These are phyloP conservation scores for Aldrovandia affinis DNA, from an alignment of 2,797 vertebrate genomes.

Conservation along the genomic window DNA sequence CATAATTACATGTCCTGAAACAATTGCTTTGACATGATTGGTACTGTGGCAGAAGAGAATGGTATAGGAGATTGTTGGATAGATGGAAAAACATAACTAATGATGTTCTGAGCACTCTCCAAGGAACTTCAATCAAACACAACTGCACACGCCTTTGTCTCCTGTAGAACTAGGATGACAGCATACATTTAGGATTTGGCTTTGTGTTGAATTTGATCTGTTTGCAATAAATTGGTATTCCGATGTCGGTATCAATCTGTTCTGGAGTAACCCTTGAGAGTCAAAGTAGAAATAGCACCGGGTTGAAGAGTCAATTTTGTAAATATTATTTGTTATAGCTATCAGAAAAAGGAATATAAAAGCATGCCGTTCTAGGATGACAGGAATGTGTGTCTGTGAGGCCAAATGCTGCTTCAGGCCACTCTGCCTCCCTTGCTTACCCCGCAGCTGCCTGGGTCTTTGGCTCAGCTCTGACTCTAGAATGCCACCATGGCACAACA, in stretches of 20 bases:
- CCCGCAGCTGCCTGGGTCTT: neutral
- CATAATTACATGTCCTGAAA: neutral
- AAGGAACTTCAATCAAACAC: neutral
- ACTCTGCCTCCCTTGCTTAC: too few species aligned
- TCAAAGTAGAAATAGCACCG: neutral
- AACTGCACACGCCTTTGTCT: neutral
- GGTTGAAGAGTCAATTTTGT: neutral
- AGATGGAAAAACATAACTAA: neutral
- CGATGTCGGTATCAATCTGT: neutral
- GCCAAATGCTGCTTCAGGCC: too few species aligned
- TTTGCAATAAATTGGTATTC: neutral
- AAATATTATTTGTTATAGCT: neutral
- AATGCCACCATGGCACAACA: neutral
- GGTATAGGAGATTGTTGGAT: neutral
- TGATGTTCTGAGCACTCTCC: neutral
- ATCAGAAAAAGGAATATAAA: neutral
- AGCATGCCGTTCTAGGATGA: neutral
- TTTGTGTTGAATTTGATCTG: neutral
- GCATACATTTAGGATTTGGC: neutral
- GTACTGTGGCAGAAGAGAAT: neutral
- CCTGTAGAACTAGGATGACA: neutral
- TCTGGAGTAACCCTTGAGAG: slow-evolving; percentile 1
- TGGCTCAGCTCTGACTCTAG: neutral
- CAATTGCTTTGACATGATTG: neutral
- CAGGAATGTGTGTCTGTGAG: neutral